Base-by-base conservation (phyloP, 2,113 vertebrate genomes). In the Hyaena hyaena region DNA sequence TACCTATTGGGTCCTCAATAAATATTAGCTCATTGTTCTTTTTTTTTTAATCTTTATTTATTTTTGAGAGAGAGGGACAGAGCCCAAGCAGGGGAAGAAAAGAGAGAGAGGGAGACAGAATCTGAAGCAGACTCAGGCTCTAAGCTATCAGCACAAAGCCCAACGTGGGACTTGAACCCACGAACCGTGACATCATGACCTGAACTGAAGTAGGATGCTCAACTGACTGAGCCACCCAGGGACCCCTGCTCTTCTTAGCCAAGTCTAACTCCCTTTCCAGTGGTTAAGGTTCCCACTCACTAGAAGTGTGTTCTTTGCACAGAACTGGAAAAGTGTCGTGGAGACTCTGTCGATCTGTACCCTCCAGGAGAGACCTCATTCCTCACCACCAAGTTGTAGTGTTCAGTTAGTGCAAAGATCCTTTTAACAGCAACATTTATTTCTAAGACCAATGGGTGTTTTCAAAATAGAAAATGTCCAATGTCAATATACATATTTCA, bases 391-490 rank as follows among this genome's bases (percentile, higher is more conserved):
- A 16, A 0, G 0, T 69, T 87, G 65, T 53, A 66, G 74, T 86
- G 39, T 83, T 61, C 61, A 74, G 1, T 83, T 35, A 65, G 9
- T 76, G 24, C 9, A 73, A 79, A 94, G 48, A 68, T 16, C 19
- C 33, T 2, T 88, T 88, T 82, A 83, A 90, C 24, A n/a, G 63
- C 19, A 77, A 31, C 19, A 6, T 86, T 89, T 81, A 55, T 63
- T 87, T 82, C 65, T 88, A 87, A 90, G 16, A 74, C 63, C 17
- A 61, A 80, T 31, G 28, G 31, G 24, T 73, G 33, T 28, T 87
- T 79, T 87, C 93, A 69, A 81, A 81, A 93, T n/a, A 66, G 79
- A 19, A 74, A 88, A 93, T 58, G 65, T 91, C 39, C 90, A 84
- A 45, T 96, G 65, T 71, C 48, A 80, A 93, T 81, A 80, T 14